Conservation (phyloP, 2,888 invertebrate species). For the Trissolcus japonicus region DNA sequence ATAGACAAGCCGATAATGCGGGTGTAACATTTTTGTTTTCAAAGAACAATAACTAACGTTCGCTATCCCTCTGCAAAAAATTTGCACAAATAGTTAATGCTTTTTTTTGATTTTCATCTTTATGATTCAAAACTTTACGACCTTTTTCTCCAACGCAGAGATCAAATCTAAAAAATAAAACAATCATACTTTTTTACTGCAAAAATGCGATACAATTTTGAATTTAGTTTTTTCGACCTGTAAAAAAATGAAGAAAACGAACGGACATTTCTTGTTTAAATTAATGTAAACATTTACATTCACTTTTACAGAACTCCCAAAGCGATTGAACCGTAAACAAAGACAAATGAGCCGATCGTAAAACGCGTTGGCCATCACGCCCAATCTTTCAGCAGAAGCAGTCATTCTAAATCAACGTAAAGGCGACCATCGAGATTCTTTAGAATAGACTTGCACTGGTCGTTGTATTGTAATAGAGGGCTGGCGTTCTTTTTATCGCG, state of each 20-base stretch:
- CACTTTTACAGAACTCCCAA: too few relatives aligned
- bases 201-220: too few relatives aligned
- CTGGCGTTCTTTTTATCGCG: conserved; percentile 25
- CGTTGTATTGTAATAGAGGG: conserved; percentile 5
- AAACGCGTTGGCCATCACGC: not conserved
- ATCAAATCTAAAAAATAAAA: too few relatives aligned
- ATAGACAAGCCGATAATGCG: not conserved
- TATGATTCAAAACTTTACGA: too few relatives aligned
- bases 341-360: conserved; percentile 22
- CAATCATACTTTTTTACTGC: too few relatives aligned
- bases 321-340: not conserved
- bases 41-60: not conserved
- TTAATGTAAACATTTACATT: too few relatives aligned
- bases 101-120: too few relatives aligned
- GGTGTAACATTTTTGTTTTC: not conserved
- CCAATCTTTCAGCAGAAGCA: conserved; percentile 11
- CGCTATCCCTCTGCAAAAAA: not conserved
- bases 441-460: conserved; percentile 14
- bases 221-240: too few relatives aligned
- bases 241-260: too few relatives aligned
- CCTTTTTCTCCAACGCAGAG: too few relatives aligned
- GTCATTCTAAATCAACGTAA: conserved; percentile 23
- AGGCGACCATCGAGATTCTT: conserved; percentile 12
- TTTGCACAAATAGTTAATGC: too few relatives aligned
- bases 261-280: too few relatives aligned